These are phyloP conservation scores for Eremobia ochroleuca DNA, from an alignment of 2,888 invertebrate species.

Conservation along the genomic window DNA sequence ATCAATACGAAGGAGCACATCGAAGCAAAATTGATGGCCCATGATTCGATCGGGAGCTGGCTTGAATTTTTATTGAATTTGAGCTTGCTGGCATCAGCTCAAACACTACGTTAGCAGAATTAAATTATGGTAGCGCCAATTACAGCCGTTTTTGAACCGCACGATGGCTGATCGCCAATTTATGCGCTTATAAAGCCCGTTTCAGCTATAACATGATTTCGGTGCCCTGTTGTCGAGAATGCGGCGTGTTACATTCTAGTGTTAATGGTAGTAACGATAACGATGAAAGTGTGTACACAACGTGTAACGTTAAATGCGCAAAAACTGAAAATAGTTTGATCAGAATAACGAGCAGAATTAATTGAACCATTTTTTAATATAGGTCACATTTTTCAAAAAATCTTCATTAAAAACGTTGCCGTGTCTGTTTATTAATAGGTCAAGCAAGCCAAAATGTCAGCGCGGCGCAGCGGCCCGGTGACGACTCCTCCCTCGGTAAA, in stretches of 20 bases:
- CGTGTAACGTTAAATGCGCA: too few relatives aligned
- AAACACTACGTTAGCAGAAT: slow-evolving; percentile 88
- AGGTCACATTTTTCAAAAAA: too few relatives aligned
- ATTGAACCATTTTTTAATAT: too few relatives aligned
- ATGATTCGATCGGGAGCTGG: slow-evolving; percentile 73
- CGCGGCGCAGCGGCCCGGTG: too few relatives aligned
- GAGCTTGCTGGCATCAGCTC: slow-evolving; percentile 86
- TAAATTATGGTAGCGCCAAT: slow-evolving; percentile 88
- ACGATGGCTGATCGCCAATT: slow-evolving; percentile 87
- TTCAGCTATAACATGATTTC: slow-evolving; percentile 73
- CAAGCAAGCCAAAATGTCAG: too few relatives aligned
- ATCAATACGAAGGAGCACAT: slow-evolving; percentile 63
- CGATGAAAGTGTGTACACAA: too few relatives aligned
- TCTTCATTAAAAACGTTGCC: too few relatives aligned
- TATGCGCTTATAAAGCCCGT: slow-evolving; percentile 79
- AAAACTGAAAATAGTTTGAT: too few relatives aligned
- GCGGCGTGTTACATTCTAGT: slow-evolving; percentile 27
- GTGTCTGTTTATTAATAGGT: too few relatives aligned
- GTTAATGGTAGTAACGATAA: not conserved
- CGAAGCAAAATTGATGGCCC: slow-evolving; percentile 76
- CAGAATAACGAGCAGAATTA: too few relatives aligned
- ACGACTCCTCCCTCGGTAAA: too few relatives aligned
- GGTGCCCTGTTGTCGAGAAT: slow-evolving; percentile 56
- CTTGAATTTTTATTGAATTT: slow-evolving; percentile 86
- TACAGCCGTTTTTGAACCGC: slow-evolving; percentile 88